Evolutionary conservation across 2,113 vertebrate species (phyloP).

Genomic region (Setophaga petechia): DNA sequence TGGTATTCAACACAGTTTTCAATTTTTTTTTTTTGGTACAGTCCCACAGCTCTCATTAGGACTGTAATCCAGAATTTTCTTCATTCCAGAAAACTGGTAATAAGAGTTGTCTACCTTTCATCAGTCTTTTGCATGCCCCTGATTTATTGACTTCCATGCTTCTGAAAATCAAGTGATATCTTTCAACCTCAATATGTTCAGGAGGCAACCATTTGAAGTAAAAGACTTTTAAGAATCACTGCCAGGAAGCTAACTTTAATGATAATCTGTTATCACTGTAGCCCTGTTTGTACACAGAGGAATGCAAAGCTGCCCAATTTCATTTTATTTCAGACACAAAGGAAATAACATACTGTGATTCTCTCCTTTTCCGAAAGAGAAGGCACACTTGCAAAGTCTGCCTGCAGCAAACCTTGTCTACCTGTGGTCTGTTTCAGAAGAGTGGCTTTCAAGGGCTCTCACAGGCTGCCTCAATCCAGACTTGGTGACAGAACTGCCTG

Average conservation of each 20-base stretch:
- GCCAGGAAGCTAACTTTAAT: not conserved
- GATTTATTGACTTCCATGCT: not conserved
- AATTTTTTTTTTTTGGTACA: not conserved
- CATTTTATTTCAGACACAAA: not conserved
- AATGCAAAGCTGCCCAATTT: not conserved
- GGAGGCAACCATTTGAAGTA: not conserved
- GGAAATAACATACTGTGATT: not conserved
- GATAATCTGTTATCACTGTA: not conserved
- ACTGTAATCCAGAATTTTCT: not conserved
- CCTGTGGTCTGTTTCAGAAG: not conserved
- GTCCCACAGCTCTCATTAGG: not conserved
- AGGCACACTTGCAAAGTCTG: not conserved
- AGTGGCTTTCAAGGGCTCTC: not conserved
- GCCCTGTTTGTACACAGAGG: not conserved
- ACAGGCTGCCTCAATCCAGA: not conserved
- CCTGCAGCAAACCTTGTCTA: not conserved
- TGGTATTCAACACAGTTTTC: not conserved
- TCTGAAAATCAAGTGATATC: not conserved
- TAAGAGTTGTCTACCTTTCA: not conserved
- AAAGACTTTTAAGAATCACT: not conserved
- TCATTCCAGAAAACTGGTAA: not conserved
- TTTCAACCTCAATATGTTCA: not conserved
- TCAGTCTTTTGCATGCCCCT: not conserved
- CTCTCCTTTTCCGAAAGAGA: not conserved
- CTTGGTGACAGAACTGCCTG: slow-evolving; percentile 1